Base-by-base conservation (phyloP, 2,113 vertebrate genomes). In the Anoura caudifer region DNA sequence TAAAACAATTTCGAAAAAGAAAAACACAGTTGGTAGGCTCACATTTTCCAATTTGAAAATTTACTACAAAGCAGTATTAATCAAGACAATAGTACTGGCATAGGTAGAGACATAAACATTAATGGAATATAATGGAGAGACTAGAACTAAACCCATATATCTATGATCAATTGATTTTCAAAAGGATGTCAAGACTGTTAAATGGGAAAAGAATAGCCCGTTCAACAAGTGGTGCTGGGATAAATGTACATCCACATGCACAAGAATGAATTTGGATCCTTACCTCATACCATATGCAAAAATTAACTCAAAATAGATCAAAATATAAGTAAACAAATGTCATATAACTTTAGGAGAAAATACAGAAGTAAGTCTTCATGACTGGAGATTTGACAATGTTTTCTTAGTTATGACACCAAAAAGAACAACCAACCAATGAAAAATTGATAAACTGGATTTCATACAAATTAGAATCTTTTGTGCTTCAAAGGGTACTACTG, bases 291-390 rank as follows among this genome's bases (percentile, higher is more conserved):
- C 12, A 70, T 43, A 54, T 72, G 82, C 8, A 85, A 77, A 95
- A 88, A 33, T 19, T 87, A 88, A 95, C n/a, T 91, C 45, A 87
- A 97, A 97, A 81, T 36, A 7, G 24, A 70, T 69, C 26, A 88
- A 91, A 84, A 50, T 26, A 73, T 82, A 81, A 80, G 26, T 45
- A 61, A 85, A 56, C 70, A 79, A 95, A 70, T 43, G 3, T 81
- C 65, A 36, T 15, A 88, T 56, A 85, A 76, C 41, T 45, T 65
- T 63, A 69, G 79, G 80, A 84, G 45, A 72, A 83, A 94, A 90
- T 13, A 87, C 36, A 73, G 31, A 86, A 75, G 5, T 70, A 73
- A 93, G n/a, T 63, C 36, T 96, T 91, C 15, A 88, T 28, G 15
- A 77, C 33, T 50, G 9, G 28, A 2, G 22, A 85, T 72, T 90